Base-by-base conservation (phyloP, 2,888 invertebrate species). In the Agrotis exclamationis region DNA sequence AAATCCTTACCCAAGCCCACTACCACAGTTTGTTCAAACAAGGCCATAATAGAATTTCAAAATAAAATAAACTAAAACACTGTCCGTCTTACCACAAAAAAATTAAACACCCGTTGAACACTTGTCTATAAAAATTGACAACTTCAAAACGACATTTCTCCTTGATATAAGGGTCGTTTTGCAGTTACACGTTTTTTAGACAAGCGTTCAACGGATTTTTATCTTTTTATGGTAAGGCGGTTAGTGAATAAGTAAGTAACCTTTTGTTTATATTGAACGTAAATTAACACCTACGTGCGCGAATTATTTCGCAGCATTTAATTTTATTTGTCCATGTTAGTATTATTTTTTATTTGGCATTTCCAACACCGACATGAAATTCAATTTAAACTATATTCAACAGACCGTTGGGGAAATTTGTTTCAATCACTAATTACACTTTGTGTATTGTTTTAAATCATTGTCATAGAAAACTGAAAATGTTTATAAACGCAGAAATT, bases 371-470 rank as follows among this genome's bases (percentile, higher is more conserved):
- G 14, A 33, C 22, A 62, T 76, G 20, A 39, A 53, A 76, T 53
- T 53, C 20, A 65, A 13, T 33, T 67, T 39, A 45, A 76, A 76
- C 28, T 56, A 56, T 56, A 47, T 53, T 20, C 20, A 68, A 47
- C 20, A 9, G 47, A 39, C 14, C 14, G 7, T 39, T 39, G 5
- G 20, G 1, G 1, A 39, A 66, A 47, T 76, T n/a, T 20, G 20
- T 47, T 76, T 76, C 2, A 16, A 51, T 6, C 2, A 45, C 16
- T 51, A 65, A 53, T 67, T 39, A 47, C 20, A 3, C 24, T 53
- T 20, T 67, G 39, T 3, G 33, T 13, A 20, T 47, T 13, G 5
- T 76, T 68, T 53, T 67, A 76, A 68, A 47, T 51, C 11, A 67
- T 51, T 33, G 45, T 5, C 47, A 39, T 24, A 51, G 1, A 11